Conservation (phyloP, 2,113 vertebrate species). For the Nibea coibor region DNA sequence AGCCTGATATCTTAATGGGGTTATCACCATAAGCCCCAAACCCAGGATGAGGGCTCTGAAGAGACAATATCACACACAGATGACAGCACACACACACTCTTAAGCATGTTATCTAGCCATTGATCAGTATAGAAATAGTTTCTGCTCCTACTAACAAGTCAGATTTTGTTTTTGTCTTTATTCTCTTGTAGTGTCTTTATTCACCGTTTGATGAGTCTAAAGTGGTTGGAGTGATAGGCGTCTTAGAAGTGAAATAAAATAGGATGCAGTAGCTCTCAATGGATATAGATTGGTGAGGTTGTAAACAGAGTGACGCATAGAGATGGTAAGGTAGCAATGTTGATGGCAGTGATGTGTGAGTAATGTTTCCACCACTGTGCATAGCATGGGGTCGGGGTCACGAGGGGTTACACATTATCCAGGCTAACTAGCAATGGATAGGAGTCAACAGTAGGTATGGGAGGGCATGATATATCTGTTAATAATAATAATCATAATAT, state of each 20-base stretch:
- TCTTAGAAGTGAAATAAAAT: background rate
- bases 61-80: constrained; percentile 23
- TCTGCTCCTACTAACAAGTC: background rate
- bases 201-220: background rate
- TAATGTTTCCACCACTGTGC: background rate
- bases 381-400: background rate
- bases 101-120: constrained; percentile 53
- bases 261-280: background rate
- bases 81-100: background rate
- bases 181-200: background rate
- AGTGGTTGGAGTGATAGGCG: background rate
- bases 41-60: constrained; percentile 2
- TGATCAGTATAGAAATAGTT: constrained; percentile 25
- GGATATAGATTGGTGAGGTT: background rate
- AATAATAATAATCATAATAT: background rate
- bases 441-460: background rate
- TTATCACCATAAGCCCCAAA: constrained; percentile 66
- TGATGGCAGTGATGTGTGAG: background rate
- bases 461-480: background rate
- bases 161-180: background rate
- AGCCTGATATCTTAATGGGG: constrained; percentile 64
- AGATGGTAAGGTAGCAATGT: background rate
- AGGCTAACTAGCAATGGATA: background rate
- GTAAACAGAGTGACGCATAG: background rate
- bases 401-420: background rate